phyloP scores from a whole-genome alignment of 2,888 invertebrate species.

The Campoplex nolae region DNA sequence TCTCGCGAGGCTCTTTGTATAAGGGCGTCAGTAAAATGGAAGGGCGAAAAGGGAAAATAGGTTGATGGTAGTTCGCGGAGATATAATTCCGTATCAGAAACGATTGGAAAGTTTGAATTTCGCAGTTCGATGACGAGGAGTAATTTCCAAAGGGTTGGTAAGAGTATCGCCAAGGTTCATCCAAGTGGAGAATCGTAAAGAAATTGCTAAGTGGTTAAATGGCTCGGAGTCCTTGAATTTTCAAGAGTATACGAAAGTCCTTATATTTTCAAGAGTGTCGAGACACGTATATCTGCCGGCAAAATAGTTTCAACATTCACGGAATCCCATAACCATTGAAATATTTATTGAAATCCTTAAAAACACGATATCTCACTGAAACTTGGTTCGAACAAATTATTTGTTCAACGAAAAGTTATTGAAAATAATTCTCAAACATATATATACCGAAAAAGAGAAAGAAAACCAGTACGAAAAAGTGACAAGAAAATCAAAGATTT shows the following conservation, averaged over 20 bases:
- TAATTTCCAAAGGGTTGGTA: neutral
- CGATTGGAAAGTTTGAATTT: constrained; percentile 15
- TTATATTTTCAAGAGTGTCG: neutral
- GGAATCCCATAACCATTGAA: neutral
- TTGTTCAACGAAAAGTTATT: neutral
- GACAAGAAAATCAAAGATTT: neutral
- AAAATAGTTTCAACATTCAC: neutral
- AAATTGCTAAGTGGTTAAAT: constrained; percentile 1
- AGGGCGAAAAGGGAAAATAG: constrained; percentile 6
- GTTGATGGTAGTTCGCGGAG: neutral
- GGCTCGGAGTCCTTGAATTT: constrained; percentile 5
- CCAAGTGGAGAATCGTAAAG: neutral
- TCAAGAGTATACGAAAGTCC: neutral
- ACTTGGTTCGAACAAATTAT: neutral
- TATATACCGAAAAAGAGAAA: neutral
- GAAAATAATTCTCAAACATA: neutral
- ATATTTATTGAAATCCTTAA: neutral
- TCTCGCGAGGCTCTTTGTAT: neutral
- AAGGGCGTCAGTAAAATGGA: constrained; percentile 2
- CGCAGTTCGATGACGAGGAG: constrained; percentile 1
- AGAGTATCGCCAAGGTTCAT: neutral
- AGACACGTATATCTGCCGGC: neutral
- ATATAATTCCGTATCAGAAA: neutral
- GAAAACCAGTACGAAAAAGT: neutral
- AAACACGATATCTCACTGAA: neutral